Percentiles rank a stretch among this genome's conserved stretches.
These are phyloP conservation scores for Scaptomyza hsui DNA, from an alignment of 1,140 invertebrate genomes.

Conservation along the genomic window DNA sequence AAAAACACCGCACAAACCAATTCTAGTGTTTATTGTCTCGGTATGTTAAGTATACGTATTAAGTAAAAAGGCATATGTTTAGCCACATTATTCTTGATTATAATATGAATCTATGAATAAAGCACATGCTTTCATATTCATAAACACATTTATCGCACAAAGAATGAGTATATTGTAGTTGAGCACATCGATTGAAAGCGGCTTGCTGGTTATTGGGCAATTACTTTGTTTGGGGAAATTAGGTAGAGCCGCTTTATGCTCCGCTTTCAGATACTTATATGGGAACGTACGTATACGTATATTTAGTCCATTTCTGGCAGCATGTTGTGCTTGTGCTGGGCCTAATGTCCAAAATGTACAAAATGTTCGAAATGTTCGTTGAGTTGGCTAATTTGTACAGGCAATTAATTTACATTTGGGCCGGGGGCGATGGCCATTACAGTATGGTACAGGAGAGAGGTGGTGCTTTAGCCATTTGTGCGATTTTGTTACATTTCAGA, in stretches of 20 bases:
- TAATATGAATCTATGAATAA: background rate
- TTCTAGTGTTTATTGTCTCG: no score
- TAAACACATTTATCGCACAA: background rate
- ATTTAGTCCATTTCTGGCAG: constrained; percentile 21
- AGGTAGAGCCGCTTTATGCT: constrained; percentile 27
- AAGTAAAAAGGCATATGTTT: background rate
- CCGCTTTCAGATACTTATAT: background rate
- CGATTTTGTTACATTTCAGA: constrained; percentile 64
- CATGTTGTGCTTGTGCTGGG: constrained; percentile 16
- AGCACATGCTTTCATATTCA: background rate
- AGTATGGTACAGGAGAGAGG: background rate
- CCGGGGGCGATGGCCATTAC: constrained; percentile 24
- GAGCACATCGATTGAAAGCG: constrained; percentile 4
- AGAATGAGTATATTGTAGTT: constrained; percentile 19
- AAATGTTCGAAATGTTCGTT: constrained; percentile 61
- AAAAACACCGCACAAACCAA: no score
- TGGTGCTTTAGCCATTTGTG: constrained; percentile 56
- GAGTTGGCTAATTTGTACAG: constrained; percentile 73
- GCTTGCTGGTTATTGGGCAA: constrained; percentile 23
- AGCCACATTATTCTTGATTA: no score
- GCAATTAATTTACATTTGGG: constrained; percentile 77
- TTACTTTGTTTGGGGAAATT: constrained; percentile 38
- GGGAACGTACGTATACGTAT: background rate
- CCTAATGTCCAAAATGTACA: constrained; percentile 55
- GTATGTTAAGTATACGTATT: background rate